Evolutionary conservation across 1,140 invertebrate species (phyloP), one percentile per base, ranked within the genome.

Genomic region (Papilio xuthus): DNA sequence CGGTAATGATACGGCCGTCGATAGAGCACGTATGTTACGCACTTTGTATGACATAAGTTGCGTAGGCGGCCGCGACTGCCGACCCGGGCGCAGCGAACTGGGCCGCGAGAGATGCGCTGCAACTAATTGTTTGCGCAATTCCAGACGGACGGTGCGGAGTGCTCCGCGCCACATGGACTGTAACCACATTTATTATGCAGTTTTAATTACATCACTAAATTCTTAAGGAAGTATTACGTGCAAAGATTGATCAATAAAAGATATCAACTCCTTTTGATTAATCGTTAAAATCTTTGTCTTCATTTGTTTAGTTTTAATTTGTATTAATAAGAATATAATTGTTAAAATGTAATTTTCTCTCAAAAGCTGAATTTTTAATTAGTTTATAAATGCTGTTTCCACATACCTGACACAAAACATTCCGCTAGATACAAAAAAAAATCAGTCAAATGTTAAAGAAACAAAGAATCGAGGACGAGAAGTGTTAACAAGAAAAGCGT

Each of bases 11-110:
- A 73, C 71, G 71, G 23, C 4, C 71, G 71, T 42, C 81, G 82
- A 82, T 78, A 80, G 79, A 83, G 78, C 85, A 87, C 82, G 82
- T 80, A 80, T 82, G 82, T 88, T 89, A 88, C 87, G 85, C 84
- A 84, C 69, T 83, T 32, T 79, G 85, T 82, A 88, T 92, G 90
- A 93, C 88, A 92, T 93, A 92, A 92, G 83, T 83, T 83, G 86
- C 82, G 88, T 90, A 86, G 85, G 87, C 84, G 81, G 81, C 84
- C 81, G 81, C 83, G 80, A 83, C 86, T 88, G 89, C 83, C 73
- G 79, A 72, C 78, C 79, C 79, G 56, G 53, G 44, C 80, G 75
- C 73, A 80, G 73, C 80, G 78, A 91, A 90, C 89, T 90, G 82
- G 91, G 91, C 88, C 90, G 85, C 84, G 78, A 69, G 80, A 88